A percentile compares a stretch with the other conserved stretches of the same genome.
phyloP scores from a whole-genome alignment of 2,797 vertebrate genomes.

The Limosa lapponica region DNA sequence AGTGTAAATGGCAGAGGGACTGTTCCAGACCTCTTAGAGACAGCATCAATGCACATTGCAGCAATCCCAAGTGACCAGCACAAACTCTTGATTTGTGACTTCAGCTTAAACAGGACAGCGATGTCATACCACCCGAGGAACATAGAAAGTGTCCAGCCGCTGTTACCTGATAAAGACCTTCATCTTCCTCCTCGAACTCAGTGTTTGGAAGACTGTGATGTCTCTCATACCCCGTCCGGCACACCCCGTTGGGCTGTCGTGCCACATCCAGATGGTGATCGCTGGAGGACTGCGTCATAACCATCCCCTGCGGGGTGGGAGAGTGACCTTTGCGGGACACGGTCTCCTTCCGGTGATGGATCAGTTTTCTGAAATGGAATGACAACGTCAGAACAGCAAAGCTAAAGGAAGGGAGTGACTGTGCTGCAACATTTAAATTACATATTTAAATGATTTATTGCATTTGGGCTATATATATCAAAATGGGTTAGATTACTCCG shows the following conservation, averaged over 20 bases:
- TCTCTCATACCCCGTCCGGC: conserved; percentile 82
- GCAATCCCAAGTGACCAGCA: not conserved
- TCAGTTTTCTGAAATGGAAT: conserved; percentile 86
- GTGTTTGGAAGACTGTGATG: conserved; percentile 86
- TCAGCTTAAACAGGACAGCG: not conserved
- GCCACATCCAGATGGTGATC: conserved; percentile 88
- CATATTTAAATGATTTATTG: conserved; percentile 3
- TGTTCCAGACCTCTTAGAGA: not conserved
- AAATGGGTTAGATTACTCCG: not conserved
- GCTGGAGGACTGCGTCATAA: conserved; percentile 87
- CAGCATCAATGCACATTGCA: not conserved
- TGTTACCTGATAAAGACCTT: conserved; percentile 88
- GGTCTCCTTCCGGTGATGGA: conserved; percentile 97
- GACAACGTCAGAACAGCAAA: not conserved
- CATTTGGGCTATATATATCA: not conserved
- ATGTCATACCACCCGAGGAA: not conserved
- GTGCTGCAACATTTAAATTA: not conserved
- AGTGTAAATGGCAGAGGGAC: not conserved
- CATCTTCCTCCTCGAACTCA: conserved; percentile 83
- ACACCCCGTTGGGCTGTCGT: conserved; percentile 88
- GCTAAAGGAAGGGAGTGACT: not conserved
- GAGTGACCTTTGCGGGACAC: conserved; percentile 88
- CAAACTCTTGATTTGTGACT: not conserved
- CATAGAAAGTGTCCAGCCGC: not conserved
- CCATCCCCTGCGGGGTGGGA: conserved; percentile 77